Conservation (phyloP, 2,113 vertebrate species). For the Microcebus murinus region DNA sequence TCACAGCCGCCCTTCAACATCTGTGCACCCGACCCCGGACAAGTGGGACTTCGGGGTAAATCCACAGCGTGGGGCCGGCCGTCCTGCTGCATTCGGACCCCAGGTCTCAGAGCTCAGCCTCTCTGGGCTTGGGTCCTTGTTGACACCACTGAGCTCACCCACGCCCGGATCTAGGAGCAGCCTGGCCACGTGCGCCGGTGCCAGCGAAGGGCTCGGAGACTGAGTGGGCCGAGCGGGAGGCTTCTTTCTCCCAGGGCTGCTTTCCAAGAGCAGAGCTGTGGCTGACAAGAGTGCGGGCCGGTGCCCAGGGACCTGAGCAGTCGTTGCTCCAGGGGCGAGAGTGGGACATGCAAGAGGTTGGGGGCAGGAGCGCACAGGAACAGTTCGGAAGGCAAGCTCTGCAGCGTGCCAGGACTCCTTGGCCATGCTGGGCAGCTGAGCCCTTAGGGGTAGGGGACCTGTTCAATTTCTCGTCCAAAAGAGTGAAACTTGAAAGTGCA, state of each 20-base stretch:
- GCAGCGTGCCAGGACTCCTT: accelerated
- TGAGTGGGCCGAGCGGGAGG: accelerated
- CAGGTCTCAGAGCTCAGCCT: too few relatives aligned
- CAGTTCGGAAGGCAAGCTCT: too few relatives aligned
- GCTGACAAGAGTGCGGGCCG: neutral
- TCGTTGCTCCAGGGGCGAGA: neutral
- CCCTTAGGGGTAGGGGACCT: neutral
- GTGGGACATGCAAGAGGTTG: too few relatives aligned
- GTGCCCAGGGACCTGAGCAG: neutral
- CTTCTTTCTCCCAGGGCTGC: neutral
- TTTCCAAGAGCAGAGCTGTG: neutral
- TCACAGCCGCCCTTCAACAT: neutral
- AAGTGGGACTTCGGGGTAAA: neutral
- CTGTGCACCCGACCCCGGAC: accelerated
- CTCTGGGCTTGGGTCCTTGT: accelerated
- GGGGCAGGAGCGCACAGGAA: too few relatives aligned
- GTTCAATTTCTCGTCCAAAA: neutral
- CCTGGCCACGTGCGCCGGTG: neutral
- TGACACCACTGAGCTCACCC: accelerated
- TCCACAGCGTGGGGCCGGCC: neutral
- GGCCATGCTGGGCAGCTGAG: neutral
- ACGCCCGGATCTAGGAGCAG: neutral
- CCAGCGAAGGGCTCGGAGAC: too few relatives aligned
- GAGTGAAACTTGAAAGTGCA: neutral
- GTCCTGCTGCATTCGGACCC: neutral